phyloP scores from a whole-genome alignment of 2,113 vertebrate genomes.

The Phylloscopus trochiloides region DNA sequence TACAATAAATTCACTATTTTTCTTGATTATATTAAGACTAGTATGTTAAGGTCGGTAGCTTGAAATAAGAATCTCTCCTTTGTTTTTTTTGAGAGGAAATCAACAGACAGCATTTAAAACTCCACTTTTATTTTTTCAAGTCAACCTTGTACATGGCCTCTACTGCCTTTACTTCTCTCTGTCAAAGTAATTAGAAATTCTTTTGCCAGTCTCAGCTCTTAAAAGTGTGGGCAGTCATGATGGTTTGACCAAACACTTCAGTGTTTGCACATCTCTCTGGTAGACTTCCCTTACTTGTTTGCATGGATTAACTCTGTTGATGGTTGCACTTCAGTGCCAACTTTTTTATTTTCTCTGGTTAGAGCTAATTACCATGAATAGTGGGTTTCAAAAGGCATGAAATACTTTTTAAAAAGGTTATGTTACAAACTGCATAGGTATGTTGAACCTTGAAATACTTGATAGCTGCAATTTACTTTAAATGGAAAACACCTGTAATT shows the following conservation, averaged over 20 bases:
- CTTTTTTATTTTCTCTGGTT: background rate
- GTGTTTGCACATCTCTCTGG: background rate
- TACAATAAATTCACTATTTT: background rate
- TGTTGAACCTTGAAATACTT: background rate
- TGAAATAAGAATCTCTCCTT: background rate
- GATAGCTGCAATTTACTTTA: background rate
- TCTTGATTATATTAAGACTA: background rate
- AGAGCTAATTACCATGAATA: background rate
- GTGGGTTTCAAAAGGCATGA: background rate
- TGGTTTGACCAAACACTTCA: background rate
- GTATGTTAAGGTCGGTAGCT: background rate
- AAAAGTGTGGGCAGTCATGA: background rate
- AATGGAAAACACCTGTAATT: background rate
- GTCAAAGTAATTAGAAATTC: background rate
- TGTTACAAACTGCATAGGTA: background rate
- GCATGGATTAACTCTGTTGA: background rate
- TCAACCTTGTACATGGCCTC: background rate
- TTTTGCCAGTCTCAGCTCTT: background rate
- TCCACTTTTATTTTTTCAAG: background rate
- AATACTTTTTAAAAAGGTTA: background rate
- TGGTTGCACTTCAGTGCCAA: background rate
- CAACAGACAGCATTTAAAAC: background rate
- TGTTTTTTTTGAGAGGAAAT: background rate
- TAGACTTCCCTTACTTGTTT: background rate
- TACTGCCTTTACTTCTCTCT: background rate